These are phyloP conservation scores for Anthopleura sola DNA, from an alignment of 64 coral and sea anemone genomes.

Conservation along the genomic window DNA sequence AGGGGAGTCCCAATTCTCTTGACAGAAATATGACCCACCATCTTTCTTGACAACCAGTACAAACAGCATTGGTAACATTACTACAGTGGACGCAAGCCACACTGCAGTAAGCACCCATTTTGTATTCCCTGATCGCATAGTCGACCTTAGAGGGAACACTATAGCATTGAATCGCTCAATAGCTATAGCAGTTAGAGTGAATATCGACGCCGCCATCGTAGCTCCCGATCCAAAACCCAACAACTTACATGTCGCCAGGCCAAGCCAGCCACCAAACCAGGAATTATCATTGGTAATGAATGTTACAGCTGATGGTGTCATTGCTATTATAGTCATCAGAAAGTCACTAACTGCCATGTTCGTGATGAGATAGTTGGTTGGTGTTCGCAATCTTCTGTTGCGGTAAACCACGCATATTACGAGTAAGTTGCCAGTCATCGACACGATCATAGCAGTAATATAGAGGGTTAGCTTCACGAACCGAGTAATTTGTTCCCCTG, in stretches of 20 bases:
- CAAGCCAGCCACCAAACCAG: conserved; percentile 28
- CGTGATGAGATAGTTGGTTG: conserved; percentile 53
- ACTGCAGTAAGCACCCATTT: conserved; percentile 17
- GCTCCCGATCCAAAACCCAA: conserved; percentile 20
- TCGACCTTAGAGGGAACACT: conserved; percentile 36
- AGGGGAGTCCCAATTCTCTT: conserved; percentile 35
- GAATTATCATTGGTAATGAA: background rate
- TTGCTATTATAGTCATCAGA: conserved; percentile 30
- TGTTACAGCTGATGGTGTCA: conserved; percentile 24
- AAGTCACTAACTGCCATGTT: conserved; percentile 62
- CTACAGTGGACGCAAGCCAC: background rate
- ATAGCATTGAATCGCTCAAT: conserved; percentile 49
- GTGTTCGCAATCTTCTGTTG: conserved; percentile 22
- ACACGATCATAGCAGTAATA: conserved; percentile 12
- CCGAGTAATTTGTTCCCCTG: background rate
- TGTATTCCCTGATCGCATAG: background rate
- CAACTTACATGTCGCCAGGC: conserved; percentile 36
- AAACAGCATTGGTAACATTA: conserved; percentile 26
- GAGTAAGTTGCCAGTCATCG: conserved; percentile 30
- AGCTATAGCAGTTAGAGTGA: conserved; percentile 52
- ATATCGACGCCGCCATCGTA: conserved; percentile 45
- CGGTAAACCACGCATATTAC: conserved; percentile 37
- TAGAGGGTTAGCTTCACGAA: background rate
- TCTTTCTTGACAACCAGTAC: background rate
- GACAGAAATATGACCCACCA: conserved; percentile 8